Conservation (phyloP, 2,797 vertebrate species). For the Crenichthys baileyi region DNA sequence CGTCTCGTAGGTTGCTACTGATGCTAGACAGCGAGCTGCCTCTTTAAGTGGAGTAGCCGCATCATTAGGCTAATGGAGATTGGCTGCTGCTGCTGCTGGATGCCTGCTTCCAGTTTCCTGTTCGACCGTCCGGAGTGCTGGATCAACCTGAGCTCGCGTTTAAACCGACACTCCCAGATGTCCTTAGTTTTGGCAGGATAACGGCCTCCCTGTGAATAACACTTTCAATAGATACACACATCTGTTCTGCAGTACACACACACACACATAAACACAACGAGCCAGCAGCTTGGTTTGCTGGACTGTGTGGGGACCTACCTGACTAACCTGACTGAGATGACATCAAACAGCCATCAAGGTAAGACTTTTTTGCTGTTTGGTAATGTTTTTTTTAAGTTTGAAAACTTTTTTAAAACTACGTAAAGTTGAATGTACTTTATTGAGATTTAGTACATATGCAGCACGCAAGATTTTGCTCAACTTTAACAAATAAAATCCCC, state of each 20-base stretch:
- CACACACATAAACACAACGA: neutral
- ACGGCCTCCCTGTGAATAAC: constrained; percentile 23
- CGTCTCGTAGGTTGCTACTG: constrained; percentile 54
- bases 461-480: no score
- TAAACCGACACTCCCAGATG: constrained; percentile 8
- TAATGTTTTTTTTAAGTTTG: neutral
- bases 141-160: constrained; percentile 30
- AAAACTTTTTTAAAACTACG: no score
- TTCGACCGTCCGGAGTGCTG: constrained; percentile 31
- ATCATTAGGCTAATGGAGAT: constrained; percentile 67
- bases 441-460: no score
- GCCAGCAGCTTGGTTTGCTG: neutral
- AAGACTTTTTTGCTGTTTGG: constrained; percentile 22
- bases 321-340: constrained; percentile 63
- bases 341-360: constrained; percentile 79
- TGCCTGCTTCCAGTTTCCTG: constrained; percentile 63
- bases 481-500: no score
- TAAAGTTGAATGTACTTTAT: no score
- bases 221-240: constrained; percentile 12
- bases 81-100: constrained; percentile 57
- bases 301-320: constrained; percentile 18
- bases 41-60: constrained; percentile 53
- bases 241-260: neutral
- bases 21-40: constrained; percentile 27
- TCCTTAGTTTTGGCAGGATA: constrained; percentile 29